Evolutionary conservation across 2,113 vertebrate species (phyloP), one percentile per base, ranked within the genome.

Genomic region (Corythoichthys haematopterus): DNA sequence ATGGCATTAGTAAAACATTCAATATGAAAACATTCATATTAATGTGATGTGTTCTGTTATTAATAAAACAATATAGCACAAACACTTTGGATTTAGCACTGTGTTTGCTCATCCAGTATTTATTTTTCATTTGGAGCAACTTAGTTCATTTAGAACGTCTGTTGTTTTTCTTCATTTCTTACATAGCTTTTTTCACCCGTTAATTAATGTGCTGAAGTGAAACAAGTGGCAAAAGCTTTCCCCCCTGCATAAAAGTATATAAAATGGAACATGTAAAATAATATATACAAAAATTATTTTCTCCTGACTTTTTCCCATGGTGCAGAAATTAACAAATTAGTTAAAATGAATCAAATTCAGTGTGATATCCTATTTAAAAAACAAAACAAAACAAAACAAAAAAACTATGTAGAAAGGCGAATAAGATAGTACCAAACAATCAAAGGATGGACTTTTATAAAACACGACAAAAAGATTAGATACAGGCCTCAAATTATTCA

Each of bases 241-340:
- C 20, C 16, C 8, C 50, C 20, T 52, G 16, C 50, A 52, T 52
- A 2, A 8, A 16, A 59, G 38, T 8, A 35, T 57, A 36, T 14
- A 36, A 55, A 74, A 70, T 11, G 33, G 73, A 60, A 76, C 55
- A 53, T 8, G 70, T 63, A 69, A 40, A 66, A 60, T 56, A 36
- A 69, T 16, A 70, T 76, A 74, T 48, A 69, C 64, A 47, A 65
- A 74, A 75, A 81, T 75, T 65, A 77, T 62, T 69, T 68, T 83
- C 82, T 74, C 67, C 53, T 0, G 9, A 57, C 33, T 66, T 37
- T 70, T 80, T 81, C 74, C 20, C 60, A 55, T 68, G 69, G 65
- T 68, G 66, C 64, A 55, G 48, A 60, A 43, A 80, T 80, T 79
- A 40, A 48, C 76, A 81, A 76, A 66, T 28, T 28, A 28, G 20